phyloP scores from a whole-genome alignment of 2,888 invertebrate genomes.

The Epinotia bilunana region DNA sequence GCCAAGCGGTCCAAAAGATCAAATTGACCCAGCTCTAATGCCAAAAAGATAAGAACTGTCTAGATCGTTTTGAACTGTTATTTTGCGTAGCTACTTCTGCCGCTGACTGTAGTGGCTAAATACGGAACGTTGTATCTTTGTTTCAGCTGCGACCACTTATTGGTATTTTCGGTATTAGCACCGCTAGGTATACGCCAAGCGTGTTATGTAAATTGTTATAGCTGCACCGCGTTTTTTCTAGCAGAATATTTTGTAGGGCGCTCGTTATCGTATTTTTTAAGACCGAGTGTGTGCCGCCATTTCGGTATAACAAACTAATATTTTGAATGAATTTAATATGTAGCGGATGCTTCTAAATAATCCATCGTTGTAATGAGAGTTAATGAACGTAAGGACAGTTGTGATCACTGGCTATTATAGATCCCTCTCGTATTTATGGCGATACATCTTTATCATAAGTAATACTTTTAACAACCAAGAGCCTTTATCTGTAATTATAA shows the following conservation, averaged over 20 bases:
- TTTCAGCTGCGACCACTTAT: not conserved
- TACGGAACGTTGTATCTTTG: constrained; percentile 9
- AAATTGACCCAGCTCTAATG: no score
- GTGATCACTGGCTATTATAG: not conserved
- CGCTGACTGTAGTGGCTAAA: not conserved
- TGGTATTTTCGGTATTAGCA: not conserved
- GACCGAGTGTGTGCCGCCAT: constrained; percentile 21
- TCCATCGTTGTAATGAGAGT: constrained; percentile 6
- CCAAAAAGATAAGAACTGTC: no score
- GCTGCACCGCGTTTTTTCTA: constrained; percentile 19
- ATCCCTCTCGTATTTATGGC: no score
- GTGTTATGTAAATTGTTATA: constrained; percentile 42
- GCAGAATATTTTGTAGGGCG: constrained; percentile 9
- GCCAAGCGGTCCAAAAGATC: no score
- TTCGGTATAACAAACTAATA: constrained; percentile 26
- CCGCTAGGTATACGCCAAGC: not conserved
- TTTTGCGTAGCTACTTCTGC: no score
- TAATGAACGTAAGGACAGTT: not conserved
- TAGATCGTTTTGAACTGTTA: no score
- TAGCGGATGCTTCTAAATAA: not conserved
- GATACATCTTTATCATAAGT: no score
- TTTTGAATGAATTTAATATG: constrained; percentile 8
- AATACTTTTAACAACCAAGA: no score
- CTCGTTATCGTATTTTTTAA: constrained; percentile 43
- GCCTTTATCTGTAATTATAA: no score